Evolutionary conservation across 2,797 vertebrate genomes (phyloP).

Genomic region (Ctenochaetus hawaiiensis): DNA sequence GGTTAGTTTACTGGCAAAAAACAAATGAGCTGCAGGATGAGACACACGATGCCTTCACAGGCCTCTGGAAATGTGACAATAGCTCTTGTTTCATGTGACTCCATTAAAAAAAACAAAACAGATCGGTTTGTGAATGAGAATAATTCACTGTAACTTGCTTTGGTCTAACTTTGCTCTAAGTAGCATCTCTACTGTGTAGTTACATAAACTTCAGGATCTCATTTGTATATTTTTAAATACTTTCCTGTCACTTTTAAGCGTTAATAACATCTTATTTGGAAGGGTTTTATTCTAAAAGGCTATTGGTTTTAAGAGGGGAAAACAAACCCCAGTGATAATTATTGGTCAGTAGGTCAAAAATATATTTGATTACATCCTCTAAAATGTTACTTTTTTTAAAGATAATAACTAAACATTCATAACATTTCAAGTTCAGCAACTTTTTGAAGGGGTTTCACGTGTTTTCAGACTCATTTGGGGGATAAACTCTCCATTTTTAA

Average conservation of each 20-base stretch:
- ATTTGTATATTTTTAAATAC: conserved; percentile 39
- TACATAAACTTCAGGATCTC: conserved; percentile 23
- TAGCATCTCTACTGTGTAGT: conserved; percentile 44
- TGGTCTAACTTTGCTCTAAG: conserved; percentile 66
- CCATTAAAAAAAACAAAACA: conserved; percentile 14
- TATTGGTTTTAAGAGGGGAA: conserved; percentile 8
- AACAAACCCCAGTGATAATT: conserved; percentile 8
- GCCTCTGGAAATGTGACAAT: conserved; percentile 30
- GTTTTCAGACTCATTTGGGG: conserved; percentile 12
- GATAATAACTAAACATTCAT: conserved; percentile 22
- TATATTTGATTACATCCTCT: conserved; percentile 17
- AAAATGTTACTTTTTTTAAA: conserved; percentile 36
- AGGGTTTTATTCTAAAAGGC: conserved; percentile 43
- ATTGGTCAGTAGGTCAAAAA: conserved; percentile 44
- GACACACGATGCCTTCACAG: conserved; percentile 17
- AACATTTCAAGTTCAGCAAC: background rate
- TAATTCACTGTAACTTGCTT: conserved; percentile 54
- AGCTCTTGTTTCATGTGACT: conserved; percentile 30
- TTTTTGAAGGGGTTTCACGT: background rate
- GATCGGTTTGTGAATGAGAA: background rate
- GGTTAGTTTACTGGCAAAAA: conserved; percentile 45
- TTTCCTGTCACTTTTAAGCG: conserved; percentile 63
- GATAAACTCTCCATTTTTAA: conserved; percentile 4
- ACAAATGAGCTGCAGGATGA: conserved; percentile 45
- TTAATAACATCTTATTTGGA: conserved; percentile 54